Evolutionary conservation across 2,888 invertebrate genomes (phyloP).

Genomic region (Syrphus vitripennis): DNA sequence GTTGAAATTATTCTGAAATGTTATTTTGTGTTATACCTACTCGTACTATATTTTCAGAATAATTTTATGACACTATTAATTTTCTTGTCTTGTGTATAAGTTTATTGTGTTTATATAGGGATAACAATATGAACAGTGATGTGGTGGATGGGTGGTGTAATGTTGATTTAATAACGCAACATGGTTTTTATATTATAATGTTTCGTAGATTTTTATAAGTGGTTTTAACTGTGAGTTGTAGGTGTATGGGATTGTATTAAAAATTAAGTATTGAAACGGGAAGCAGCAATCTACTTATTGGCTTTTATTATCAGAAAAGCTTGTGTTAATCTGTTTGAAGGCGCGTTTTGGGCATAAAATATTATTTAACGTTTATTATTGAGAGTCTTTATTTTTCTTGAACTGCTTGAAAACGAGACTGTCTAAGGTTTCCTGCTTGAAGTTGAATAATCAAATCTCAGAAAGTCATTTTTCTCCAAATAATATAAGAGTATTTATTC

Average conservation of each 20-base stretch:
- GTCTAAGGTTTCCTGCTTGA: too few species aligned
- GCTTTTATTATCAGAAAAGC: too few species aligned
- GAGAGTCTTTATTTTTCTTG: too few species aligned
- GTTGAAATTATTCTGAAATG: constrained; percentile 26
- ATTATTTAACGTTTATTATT: too few species aligned
- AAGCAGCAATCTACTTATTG: background rate
- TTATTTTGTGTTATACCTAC: constrained; percentile 3
- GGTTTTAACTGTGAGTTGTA: background rate
- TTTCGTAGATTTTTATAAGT: background rate
- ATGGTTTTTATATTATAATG: background rate
- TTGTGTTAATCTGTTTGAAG: too few species aligned
- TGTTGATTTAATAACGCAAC: constrained; percentile 15
- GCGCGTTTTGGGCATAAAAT: too few species aligned
- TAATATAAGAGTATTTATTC: too few species aligned
- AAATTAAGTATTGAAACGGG: background rate
- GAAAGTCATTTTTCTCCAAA: too few species aligned
- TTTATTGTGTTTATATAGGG: background rate
- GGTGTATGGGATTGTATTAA: background rate
- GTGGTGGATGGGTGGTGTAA: background rate
- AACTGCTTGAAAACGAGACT: too few species aligned
- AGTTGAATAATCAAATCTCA: too few species aligned
- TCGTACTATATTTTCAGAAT: constrained; percentile 11
- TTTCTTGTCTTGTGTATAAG: constrained; percentile 1
- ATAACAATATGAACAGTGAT: constrained; percentile 2
- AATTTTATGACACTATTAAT: constrained; percentile 39